Base-by-base conservation (phyloP, 2,113 vertebrate species). In the Smithornis capensis region DNA sequence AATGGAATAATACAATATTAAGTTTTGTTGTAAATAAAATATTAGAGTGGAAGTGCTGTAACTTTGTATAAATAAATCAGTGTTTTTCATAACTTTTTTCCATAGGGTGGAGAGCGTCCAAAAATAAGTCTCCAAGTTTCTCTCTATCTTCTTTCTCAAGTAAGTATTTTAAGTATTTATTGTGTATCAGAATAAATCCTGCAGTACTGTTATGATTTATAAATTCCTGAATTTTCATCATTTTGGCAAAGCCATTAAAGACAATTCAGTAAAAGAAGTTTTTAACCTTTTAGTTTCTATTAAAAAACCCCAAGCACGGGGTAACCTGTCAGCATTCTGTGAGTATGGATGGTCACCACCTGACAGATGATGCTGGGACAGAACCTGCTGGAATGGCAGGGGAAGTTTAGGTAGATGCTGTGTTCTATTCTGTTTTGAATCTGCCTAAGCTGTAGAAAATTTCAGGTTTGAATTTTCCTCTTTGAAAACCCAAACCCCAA, bases 61-160 rank as follows among this genome's bases (percentile, higher is more conserved):
- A 76, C 16, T 44, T 82, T 44, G 6, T 35, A 9, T 31, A 52
- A 64, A 37, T 87, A 74, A 89, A 56, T 29, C 14, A 25, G 2
- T 16, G 10, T 49, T 71, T 73, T 57, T 83, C 11, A 3, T 74
- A 31, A 88, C 6, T 2, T 52, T 47, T 69, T 93, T 38, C 55
- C 4, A 9, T 85, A 99, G 99, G 97, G 98, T 95, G 99, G 98
- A 90, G 99, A 99, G 37, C 98, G 99, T 70, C 98, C 98, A 53
- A 99, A 99, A 96, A 99, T 99, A 94, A 99, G 99, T 96, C 98
- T 99, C 57, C 99, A 99, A 19, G 99, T 99, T 92, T 99, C 99
- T 22, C 99, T 99, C 37, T 99, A 99, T 94, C 98, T 99, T 83
- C 98, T 99, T 69, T 99, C 99, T 31, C 99, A 99, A 98, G 99